These are phyloP conservation scores for Epinotia demarniana DNA, from an alignment of 2,888 invertebrate species.

Conservation along the genomic window DNA sequence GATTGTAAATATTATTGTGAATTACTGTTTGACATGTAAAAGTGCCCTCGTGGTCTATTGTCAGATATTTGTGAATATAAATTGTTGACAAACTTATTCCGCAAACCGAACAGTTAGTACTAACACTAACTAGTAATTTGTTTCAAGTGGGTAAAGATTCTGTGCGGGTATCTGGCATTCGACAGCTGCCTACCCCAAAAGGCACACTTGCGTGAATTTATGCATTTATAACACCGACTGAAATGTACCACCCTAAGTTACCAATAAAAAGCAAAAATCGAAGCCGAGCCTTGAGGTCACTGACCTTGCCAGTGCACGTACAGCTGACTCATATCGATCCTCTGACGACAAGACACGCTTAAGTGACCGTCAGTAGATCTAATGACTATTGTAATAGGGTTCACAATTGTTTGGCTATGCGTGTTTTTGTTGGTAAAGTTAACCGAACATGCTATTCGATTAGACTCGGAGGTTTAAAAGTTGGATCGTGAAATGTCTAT, in stretches of 20 bases:
- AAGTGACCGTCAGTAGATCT: neutral
- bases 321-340: conserved; percentile 22
- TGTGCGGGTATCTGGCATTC: too few relatives aligned
- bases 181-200: neutral
- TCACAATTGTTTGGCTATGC: neutral
- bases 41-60: too few relatives aligned
- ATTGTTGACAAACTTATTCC: too few relatives aligned
- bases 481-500: neutral
- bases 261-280: conserved; percentile 22
- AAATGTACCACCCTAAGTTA: neutral
- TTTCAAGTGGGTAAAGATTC: too few relatives aligned
- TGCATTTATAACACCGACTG: neutral
- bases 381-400: neutral
- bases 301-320: conserved; percentile 20
- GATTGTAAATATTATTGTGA: too few relatives aligned
- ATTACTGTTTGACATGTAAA: too few relatives aligned
- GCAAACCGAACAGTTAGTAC: too few relatives aligned
- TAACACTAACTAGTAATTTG: too few relatives aligned
- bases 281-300: conserved; percentile 19
- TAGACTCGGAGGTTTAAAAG: neutral
- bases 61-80: too few relatives aligned
- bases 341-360: neutral
- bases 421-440: neutral
- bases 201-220: neutral
- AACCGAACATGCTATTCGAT: conserved; percentile 11